phyloP scores from a whole-genome alignment of 2,797 vertebrate genomes.

The Lepus oiostolus region DNA sequence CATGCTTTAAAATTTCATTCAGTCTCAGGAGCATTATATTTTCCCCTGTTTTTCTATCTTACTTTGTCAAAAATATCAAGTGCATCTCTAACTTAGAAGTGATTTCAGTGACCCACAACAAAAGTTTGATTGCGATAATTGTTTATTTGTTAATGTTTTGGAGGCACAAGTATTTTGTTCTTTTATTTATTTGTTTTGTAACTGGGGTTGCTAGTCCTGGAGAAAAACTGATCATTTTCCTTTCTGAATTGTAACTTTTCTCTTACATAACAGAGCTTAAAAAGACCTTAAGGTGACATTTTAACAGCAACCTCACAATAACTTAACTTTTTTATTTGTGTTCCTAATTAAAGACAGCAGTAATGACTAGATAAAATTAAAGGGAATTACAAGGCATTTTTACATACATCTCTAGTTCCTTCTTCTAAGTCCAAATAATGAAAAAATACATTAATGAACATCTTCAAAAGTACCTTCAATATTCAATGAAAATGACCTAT shows the following conservation, averaged over 20 bases:
- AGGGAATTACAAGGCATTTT: background rate
- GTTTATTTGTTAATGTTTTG: constrained; percentile 53
- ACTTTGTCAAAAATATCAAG: constrained; percentile 14
- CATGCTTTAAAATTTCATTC: background rate
- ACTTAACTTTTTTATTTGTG: constrained; percentile 57
- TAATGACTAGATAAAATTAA: constrained; percentile 26
- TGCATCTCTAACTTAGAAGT: constrained; percentile 48
- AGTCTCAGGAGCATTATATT: background rate
- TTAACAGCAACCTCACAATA: constrained; percentile 48
- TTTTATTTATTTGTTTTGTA: constrained; percentile 58
- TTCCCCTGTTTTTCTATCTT: background rate
- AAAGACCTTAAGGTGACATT: constrained; percentile 57
- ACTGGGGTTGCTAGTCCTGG: constrained; percentile 25
- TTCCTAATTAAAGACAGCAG: constrained; percentile 6
- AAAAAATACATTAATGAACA: background rate
- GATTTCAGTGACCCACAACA: constrained; percentile 39
- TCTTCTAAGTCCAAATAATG: background rate
- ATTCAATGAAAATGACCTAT: background rate
- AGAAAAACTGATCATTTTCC: constrained; percentile 57
- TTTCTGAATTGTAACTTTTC: constrained; percentile 33
- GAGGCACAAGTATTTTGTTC: constrained; percentile 22
- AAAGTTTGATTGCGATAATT: constrained; percentile 4
- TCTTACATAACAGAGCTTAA: constrained; percentile 18
- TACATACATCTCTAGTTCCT: background rate
- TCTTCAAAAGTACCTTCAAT: background rate